These are phyloP conservation scores for Geophilus truncorum DNA, from an alignment of 2,888 invertebrate species.

Conservation along the genomic window DNA sequence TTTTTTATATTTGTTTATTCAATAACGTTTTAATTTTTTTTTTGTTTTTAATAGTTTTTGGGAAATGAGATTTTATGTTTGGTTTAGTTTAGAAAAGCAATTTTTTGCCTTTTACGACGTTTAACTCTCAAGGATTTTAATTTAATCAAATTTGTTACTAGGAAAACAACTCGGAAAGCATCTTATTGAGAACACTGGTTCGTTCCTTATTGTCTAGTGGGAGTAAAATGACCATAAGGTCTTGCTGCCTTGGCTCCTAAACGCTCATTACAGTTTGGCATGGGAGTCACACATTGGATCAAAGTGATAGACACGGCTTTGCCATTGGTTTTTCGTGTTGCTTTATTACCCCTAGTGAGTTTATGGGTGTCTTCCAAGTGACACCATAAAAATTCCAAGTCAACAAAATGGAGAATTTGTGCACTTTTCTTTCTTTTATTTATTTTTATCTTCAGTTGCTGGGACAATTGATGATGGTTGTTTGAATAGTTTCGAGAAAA, in stretches of 20 bases:
- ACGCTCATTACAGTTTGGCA: not conserved
- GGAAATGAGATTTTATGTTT: too few species aligned
- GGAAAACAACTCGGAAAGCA: too few species aligned
- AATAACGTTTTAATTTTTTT: too few species aligned
- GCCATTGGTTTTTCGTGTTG: not conserved
- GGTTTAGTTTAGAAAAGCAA: too few species aligned
- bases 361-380: not conserved
- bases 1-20: too few species aligned
- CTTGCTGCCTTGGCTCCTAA: not conserved
- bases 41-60: too few species aligned
- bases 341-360: not conserved
- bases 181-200: too few species aligned
- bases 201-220: not conserved
- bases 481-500: not conserved
- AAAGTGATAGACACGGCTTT: slow-evolving; percentile 2
- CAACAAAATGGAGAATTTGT: not conserved
- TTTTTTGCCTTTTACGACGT: too few species aligned
- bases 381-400: slow-evolving; percentile 5
- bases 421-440: not conserved
- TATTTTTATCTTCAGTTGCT: not conserved
- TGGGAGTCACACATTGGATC: not conserved
- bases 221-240: not conserved
- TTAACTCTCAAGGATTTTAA: too few species aligned
- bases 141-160: too few species aligned
- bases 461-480: not conserved